These are phyloP conservation scores for Minunthozetes semirufus DNA, from an alignment of 2,888 invertebrate species.

Conservation along the genomic window DNA sequence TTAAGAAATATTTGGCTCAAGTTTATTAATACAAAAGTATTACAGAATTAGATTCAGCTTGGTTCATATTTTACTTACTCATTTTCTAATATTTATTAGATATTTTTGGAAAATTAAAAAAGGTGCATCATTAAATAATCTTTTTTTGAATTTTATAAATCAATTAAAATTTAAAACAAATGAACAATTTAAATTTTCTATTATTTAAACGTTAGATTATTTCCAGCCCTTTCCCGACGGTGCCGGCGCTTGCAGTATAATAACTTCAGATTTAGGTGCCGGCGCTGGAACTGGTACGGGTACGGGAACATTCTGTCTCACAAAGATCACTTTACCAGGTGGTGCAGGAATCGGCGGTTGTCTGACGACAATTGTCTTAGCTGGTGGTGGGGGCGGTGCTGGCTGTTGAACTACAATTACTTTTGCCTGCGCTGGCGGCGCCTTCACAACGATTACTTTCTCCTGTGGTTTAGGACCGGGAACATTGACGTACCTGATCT, in stretches of 20 bases:
- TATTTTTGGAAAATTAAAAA: too few relatives aligned
- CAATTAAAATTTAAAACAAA: too few relatives aligned
- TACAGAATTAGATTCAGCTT: too few relatives aligned
- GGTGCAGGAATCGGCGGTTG: not conserved
- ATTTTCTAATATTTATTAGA: too few relatives aligned
- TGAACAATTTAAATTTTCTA: too few relatives aligned
- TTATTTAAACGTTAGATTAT: too few relatives aligned
- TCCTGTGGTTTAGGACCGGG: conserved; percentile 13
- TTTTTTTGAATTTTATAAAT: too few relatives aligned
- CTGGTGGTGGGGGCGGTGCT: not conserved
- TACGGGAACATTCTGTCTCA: not conserved
- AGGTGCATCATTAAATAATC: too few relatives aligned
- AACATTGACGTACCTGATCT: not conserved
- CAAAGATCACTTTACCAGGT: not conserved
- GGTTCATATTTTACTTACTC: too few relatives aligned
- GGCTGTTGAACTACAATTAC: conserved; percentile 10
- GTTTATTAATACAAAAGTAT: too few relatives aligned
- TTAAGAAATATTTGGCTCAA: too few relatives aligned
- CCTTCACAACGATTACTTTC: conserved; percentile 9
- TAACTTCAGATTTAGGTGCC: not conserved
- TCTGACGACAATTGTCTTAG: conserved; percentile 19
- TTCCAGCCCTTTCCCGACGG: not conserved
- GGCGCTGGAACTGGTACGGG: not conserved
- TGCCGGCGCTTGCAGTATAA: not conserved
- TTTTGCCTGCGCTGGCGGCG: not conserved